Conservation (phyloP, 1,140 invertebrate genomes). For the Pachyrhynchus sulphureomaculatus region DNA sequence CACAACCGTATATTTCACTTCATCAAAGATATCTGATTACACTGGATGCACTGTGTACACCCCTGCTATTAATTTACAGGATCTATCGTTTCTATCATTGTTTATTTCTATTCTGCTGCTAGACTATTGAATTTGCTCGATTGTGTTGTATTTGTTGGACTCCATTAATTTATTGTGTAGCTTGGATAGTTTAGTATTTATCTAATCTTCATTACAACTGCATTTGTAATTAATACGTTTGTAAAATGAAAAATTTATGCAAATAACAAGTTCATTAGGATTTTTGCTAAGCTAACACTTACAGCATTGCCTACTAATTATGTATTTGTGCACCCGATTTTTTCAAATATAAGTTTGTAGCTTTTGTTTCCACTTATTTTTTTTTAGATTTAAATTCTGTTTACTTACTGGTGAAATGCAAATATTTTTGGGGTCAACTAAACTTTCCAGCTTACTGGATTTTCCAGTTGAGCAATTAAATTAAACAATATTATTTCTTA, state of each 20-base stretch:
- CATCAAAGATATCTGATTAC: conserved; percentile 15
- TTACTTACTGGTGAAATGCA: too few relatives aligned
- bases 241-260: background rate
- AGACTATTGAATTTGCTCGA: conserved; percentile 11
- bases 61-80: conserved; percentile 9
- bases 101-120: conserved; percentile 13
- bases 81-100: conserved; percentile 6
- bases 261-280: too few relatives aligned
- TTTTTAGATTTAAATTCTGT: too few relatives aligned
- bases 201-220: conserved; percentile 6
- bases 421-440: too few relatives aligned
- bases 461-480: too few relatives aligned
- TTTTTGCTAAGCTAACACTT: too few relatives aligned
- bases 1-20: conserved; percentile 14
- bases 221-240: background rate
- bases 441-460: too few relatives aligned
- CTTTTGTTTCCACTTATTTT: too few relatives aligned
- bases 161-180: conserved; percentile 5
- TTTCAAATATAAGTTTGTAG: too few relatives aligned
- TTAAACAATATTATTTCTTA: too few relatives aligned
- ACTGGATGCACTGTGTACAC: conserved; percentile 7
- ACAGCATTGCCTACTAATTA: too few relatives aligned
- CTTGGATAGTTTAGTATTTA: background rate
- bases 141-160: conserved; percentile 6
- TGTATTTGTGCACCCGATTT: too few relatives aligned